Conservation (phyloP, 1,140 invertebrate genomes). For the Brachionus asplanchnoidis region DNA sequence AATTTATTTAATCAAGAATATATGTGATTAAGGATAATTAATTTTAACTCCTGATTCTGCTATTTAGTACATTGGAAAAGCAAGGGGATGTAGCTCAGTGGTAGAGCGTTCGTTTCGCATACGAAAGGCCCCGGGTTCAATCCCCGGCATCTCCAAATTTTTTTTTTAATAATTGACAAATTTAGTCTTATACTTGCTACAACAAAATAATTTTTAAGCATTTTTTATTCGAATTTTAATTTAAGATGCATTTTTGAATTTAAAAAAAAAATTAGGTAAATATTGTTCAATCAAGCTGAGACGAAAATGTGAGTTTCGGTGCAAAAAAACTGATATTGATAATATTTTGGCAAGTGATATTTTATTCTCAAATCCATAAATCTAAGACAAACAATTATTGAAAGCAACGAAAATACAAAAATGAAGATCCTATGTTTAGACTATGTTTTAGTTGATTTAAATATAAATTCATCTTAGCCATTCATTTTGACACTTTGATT, state of each 20-base stretch:
- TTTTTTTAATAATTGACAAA: not conserved
- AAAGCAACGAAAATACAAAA: not conserved
- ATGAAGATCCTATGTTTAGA: not conserved
- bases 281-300: no score
- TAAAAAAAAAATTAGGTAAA: no score
- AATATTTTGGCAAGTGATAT: not conserved
- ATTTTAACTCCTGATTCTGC: not conserved
- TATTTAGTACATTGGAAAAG: not conserved
- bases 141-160: constrained; percentile 25
- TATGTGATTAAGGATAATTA: not conserved
- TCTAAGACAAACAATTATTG: not conserved
- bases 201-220: no score
- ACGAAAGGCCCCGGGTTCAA: constrained; percentile 28
- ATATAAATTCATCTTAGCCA: not conserved
- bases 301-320: no score
- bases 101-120: constrained; percentile 29
- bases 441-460: not conserved
- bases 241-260: no score
- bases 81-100: constrained; percentile 14
- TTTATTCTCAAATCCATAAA: not conserved
- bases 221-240: no score
- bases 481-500: not conserved
- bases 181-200: not conserved
- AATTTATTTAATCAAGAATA: no score
- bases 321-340: not conserved